Evolutionary conservation across 2,888 invertebrate genomes (phyloP), one percentile per base, ranked within the genome.

Genomic region (Torymus tubicola): DNA sequence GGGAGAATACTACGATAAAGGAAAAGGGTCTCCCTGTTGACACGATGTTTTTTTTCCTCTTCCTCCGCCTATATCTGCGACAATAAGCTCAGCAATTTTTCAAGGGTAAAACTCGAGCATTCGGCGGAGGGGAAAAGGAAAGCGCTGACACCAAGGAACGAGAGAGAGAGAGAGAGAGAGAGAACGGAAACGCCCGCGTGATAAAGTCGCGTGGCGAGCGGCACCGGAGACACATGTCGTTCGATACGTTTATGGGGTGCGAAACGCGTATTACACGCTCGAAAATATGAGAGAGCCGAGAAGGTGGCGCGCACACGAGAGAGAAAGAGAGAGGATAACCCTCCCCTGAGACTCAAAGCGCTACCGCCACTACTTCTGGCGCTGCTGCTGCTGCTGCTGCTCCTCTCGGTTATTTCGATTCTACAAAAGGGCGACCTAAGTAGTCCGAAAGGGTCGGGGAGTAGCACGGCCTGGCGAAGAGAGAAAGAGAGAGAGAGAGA

Each of bases 181-280:
- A 42, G 64, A 57, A 64, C 73, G 64, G 57, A 73, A 73, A 73
- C 3, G 42, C 42, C 42, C 14, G 21, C 12, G 14, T 13, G 63
- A 53, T 31, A 72, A 71, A 31, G 42, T 42, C 42, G 42, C 42
- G 42, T 11, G 2, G 16, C 5, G 42, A 0, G 13, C 31, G 31
- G 31, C 31, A 8, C 42, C 42, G 50, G 50, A 12, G 42, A 58
- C 21, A 64, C 31, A 18, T 61, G 68, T 75, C n/a, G 53, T 18
- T 52, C 67, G 16, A 68, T 61, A 68, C 42, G 61, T 69, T 76
- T 76, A 76, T 63, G 55, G 57, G 74, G 57, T 65, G 65, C 74
- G 57, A 65, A 74, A 63, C 69, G 42, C 24, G 58, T n/a, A 13
- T 10, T 10, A 5, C 1, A 16, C 21, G 50, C n/a, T 60, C 13